Conservation (phyloP, 2,113 vertebrate species). For the Neolamprologus hecqui region DNA sequence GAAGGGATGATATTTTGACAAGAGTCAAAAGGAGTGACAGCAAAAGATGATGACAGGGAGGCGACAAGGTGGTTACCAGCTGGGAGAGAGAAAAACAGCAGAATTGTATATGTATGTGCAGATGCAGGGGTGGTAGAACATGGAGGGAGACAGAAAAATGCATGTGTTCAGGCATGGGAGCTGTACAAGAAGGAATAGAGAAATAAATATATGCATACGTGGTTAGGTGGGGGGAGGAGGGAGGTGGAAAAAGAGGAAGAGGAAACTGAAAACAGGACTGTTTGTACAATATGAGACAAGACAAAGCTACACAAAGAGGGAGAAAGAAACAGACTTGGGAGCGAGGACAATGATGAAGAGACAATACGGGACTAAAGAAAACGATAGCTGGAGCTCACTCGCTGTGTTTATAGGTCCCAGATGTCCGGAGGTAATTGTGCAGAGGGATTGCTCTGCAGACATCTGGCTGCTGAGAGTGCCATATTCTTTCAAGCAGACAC, state of each 20-base stretch:
- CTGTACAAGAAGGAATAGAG: not conserved
- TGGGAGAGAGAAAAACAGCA: not conserved
- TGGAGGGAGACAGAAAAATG: not conserved
- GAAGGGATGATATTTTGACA: conserved; percentile 25
- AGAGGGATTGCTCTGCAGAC: conserved; percentile 60
- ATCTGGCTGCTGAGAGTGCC: conserved; percentile 55
- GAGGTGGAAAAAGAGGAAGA: not conserved
- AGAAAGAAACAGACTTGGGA: conserved; percentile 2
- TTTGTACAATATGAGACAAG: not conserved
- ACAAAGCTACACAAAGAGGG: not conserved
- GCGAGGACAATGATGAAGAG: conserved; percentile 27
- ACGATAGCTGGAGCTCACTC: not conserved
- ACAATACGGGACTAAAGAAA: conserved; percentile 11
- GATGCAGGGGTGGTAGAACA: not conserved
- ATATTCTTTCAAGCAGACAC: conserved; percentile 26
- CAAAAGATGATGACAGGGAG: not conserved
- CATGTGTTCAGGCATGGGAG: not conserved
- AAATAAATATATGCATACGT: not conserved
- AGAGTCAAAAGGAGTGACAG: conserved; percentile 6
- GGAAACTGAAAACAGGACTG: not conserved
- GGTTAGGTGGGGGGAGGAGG: not conserved
- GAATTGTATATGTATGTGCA: not conserved
- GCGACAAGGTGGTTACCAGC: not conserved
- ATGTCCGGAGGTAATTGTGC: conserved; percentile 67
- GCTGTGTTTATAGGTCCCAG: conserved; percentile 60